Evolutionary conservation across 2,797 vertebrate genomes (phyloP), one percentile per base, ranked within the genome.

Genomic region (Trematomus bernacchii): DNA sequence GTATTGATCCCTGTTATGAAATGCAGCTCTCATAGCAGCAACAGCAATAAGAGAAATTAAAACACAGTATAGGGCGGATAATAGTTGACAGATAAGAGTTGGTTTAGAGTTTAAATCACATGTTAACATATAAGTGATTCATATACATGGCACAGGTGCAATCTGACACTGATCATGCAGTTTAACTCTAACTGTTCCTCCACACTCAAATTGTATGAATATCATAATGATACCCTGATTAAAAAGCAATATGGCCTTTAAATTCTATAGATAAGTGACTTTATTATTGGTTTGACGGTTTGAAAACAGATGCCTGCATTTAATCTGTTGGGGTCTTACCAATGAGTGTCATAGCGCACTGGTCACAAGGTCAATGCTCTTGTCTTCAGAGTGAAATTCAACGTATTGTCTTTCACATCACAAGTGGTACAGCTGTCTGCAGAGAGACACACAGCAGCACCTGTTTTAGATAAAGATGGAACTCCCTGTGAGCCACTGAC

Each of bases 371-470:
- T 90, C 85, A 80, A 16, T 54, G 62, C 84, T 86, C 72, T 84
- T 52, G 79, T 83, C 77, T 82, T 76, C 43, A 52, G 66, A 84
- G 85, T 71, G 81, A 84, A 87, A 89, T 87, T 88, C 63, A 71
- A 70, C 23, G 81, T 89, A 93, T 94, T 93, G 91, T 92, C 87
- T 93, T 93, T 91, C 92, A 87, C 71, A 68, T 86, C 72, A 71
- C 58, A 79, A 80, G 85, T 59, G 58, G 70, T 79, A 68, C 89
- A 91, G 89, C 91, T 93, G 91, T 66, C 78, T n/a, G 66, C 66
- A 54, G 71, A 76, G 77, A 65, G 70, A 87, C 73, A 71, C 85
- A 86, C 76, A 70, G 53, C 1, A 43, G 71, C 90, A 91, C 86
- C 91, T 93, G 91, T 92, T 90, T 55, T 80, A 71, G 55, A 57